A percentile compares a stretch with the other conserved stretches of the same genome.
Conservation (phyloP, 2,113 vertebrate genomes). For the Chionodraco myersi region DNA sequence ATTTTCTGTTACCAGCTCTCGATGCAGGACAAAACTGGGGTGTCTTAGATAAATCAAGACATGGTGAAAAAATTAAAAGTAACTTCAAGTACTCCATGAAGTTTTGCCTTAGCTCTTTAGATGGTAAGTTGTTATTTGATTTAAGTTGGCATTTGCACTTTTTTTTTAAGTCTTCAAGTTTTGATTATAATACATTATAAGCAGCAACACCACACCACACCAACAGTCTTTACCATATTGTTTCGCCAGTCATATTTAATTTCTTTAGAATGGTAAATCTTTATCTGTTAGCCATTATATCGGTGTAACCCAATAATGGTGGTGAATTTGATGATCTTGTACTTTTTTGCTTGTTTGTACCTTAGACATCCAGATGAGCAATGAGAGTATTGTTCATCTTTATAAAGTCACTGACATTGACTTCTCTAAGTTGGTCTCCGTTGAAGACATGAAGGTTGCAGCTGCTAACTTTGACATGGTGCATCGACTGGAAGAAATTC, state of each 20-base stretch:
- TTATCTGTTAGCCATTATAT: background rate
- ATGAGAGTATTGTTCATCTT: slow-evolving; percentile 83
- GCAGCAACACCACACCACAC: background rate
- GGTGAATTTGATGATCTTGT: background rate
- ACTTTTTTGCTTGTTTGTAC: slow-evolving; percentile 21
- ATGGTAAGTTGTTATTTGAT: slow-evolving; percentile 77
- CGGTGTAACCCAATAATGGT: background rate
- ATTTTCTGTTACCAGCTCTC: slow-evolving; percentile 82
- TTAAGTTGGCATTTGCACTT: background rate
- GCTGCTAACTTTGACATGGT: slow-evolving; percentile 81
- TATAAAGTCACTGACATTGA: slow-evolving; percentile 78
- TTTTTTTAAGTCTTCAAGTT: background rate
- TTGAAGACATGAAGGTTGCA: slow-evolving; percentile 82
- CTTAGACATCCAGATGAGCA: slow-evolving; percentile 81
- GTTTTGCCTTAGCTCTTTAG: slow-evolving; percentile 82
- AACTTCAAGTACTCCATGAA: slow-evolving; percentile 82
- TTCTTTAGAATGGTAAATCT: background rate
- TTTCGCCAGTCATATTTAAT: background rate
- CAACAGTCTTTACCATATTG: background rate
- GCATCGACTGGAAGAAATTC: slow-evolving; percentile 83
- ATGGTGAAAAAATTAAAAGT: slow-evolving; percentile 80
- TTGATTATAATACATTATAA: background rate
- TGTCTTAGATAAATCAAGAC: slow-evolving; percentile 79
- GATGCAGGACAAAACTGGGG: slow-evolving; percentile 84
- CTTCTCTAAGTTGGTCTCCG: slow-evolving; percentile 81